phyloP scores from a whole-genome alignment of 1,140 invertebrate species.

The Phymorhynchus buccinoides region DNA sequence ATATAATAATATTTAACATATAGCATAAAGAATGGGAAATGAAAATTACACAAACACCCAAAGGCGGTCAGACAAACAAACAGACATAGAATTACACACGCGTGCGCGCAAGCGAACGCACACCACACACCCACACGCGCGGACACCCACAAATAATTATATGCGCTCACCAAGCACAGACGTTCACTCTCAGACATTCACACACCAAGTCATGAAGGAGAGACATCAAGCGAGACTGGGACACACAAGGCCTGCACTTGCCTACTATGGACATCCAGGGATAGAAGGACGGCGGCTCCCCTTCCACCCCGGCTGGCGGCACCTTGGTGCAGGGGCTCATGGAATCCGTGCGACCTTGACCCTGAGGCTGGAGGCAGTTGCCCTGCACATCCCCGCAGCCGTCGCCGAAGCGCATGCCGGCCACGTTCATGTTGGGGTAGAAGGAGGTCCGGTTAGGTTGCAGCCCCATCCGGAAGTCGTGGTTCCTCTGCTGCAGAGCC shows the following conservation, averaged over 20 bases:
- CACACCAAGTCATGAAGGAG: no score
- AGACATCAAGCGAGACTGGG: no score
- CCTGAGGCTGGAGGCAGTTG: slow-evolving; percentile 43
- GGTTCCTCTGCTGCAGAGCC: slow-evolving; percentile 64
- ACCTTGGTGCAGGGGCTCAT: slow-evolving; percentile 63
- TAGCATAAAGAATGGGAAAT: no score
- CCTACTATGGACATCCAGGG: slow-evolving; percentile 72
- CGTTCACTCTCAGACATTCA: no score
- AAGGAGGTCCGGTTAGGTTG: slow-evolving; percentile 62
- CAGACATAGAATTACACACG: no score
- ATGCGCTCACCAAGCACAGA: no score
- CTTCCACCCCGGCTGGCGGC: slow-evolving; percentile 41
- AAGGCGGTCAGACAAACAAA: no score
- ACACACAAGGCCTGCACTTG: slow-evolving; percentile 48
- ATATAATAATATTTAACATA: no score
- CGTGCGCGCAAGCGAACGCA: no score
- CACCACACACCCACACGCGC: no score
- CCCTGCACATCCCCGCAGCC: slow-evolving; percentile 48
- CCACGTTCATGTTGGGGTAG: slow-evolving; percentile 68
- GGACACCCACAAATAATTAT: no score
- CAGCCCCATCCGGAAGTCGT: slow-evolving; percentile 68
- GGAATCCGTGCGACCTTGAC: slow-evolving; percentile 50
- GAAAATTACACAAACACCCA: no score
- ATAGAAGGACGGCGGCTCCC: slow-evolving; percentile 64
- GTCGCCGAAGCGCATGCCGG: slow-evolving; percentile 61